Evolutionary conservation across 2,888 invertebrate genomes (phyloP), one percentile per base, ranked within the genome.

Genomic region (Chrysodeixis includens): DNA sequence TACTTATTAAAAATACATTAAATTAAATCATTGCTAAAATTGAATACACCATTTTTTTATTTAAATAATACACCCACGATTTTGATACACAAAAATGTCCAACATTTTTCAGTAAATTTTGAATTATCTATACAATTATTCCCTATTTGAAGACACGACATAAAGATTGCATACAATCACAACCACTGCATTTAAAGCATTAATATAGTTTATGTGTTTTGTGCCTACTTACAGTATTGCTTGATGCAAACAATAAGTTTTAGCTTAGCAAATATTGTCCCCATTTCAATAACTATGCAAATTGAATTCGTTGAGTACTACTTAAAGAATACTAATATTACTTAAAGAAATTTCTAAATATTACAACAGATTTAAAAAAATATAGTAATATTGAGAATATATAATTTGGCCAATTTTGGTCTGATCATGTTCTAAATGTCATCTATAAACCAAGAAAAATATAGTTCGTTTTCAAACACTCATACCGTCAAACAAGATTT

Each of bases 101-200:
- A 40, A n/a, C 1, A 46, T n/a, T 30, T 5, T 62, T 60, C 32
- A 2, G 22, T 20, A 18, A 14, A 55, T 18, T 75, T 57, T 71
- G 3, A 61, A 66, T 64, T 56, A 51, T 22, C 22, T 71, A 64
- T 55, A 55, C 60, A 74, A 40, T 40, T 40, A 40, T 67, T 63
- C 52, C 49, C 16, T 79, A 71, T 32, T 57, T 44, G 44, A 66
- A 61, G 51, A 66, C 66, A 79, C 64, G 72, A 84, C 82, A 83
- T 82, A 81, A 82, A 84, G 82, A 86, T 84, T 82, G 81, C 80
- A 72, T 79, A 84, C 81, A 79, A 83, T 93, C 93, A 92, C 92
- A 93, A 92, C 92, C 92, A 78, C 83, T 72, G 74, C 77, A 84
- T 78, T 88, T 89, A 88, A 89, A 89, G 87, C 86, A 83, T 85